phyloP scores from a whole-genome alignment of 1,140 invertebrate species.

The Camponotus floridanus region DNA sequence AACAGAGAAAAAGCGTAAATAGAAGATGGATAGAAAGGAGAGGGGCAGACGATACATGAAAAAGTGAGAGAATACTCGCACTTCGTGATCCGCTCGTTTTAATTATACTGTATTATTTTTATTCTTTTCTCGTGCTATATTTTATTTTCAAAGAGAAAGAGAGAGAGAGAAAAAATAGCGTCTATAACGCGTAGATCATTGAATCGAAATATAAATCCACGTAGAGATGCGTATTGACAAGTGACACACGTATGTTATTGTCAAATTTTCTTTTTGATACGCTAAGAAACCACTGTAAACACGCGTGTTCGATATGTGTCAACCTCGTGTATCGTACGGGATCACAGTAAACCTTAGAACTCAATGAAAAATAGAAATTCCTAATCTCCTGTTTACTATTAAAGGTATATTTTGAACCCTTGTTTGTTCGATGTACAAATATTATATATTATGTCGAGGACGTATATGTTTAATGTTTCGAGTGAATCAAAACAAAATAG shows the following conservation, averaged over 20 bases:
- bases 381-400: neutral
- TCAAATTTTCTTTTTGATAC: slow-evolving; percentile 34
- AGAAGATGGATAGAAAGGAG: too few species aligned
- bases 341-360: neutral
- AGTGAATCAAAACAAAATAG: neutral
- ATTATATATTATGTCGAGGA: slow-evolving; percentile 15
- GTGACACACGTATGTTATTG: slow-evolving; percentile 47
- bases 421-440: neutral
- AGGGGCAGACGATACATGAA: neutral
- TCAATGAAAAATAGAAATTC: slow-evolving; percentile 30
- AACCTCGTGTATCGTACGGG: neutral
- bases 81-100: neutral
- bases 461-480: neutral
- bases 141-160: too few species aligned
- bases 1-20: neutral
- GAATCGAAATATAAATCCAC: too few species aligned
- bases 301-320: neutral
- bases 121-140: neutral
- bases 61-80: slow-evolving; percentile 4
- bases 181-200: too few species aligned
- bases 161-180: too few species aligned
- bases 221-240: slow-evolving; percentile 29
- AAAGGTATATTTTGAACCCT: too few species aligned
- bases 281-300: neutral
- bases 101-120: slow-evolving; percentile 11